These are phyloP conservation scores for Eumerus sabulonum DNA, from an alignment of 2,888 invertebrate species.

Conservation along the genomic window DNA sequence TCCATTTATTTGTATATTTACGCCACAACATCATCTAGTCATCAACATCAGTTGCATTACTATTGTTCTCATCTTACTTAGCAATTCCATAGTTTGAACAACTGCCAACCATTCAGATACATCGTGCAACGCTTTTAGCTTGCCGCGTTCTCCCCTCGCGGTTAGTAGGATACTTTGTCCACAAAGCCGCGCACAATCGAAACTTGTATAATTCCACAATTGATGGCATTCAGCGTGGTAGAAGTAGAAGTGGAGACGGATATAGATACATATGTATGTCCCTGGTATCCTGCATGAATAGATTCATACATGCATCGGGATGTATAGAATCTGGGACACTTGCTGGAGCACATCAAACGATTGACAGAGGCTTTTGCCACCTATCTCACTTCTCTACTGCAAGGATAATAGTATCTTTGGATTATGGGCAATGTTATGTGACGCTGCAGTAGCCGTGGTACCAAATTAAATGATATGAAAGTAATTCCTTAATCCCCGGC, in stretches of 20 bases:
- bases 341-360: constrained; percentile 37
- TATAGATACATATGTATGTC: constrained; percentile 56
- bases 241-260: constrained; percentile 56
- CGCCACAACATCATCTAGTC: constrained; percentile 19
- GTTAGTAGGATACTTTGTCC: constrained; percentile 24
- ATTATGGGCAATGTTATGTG: constrained; percentile 29
- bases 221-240: constrained; percentile 54
- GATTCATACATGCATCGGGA: constrained; percentile 26
- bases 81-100: too few relatives aligned
- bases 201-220: constrained; percentile 55
- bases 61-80: too few relatives aligned
- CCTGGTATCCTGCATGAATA: constrained; percentile 37
- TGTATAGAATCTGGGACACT: constrained; percentile 41
- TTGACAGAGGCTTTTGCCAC: constrained; percentile 28
- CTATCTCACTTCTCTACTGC: neutral
- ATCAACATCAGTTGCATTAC: neutral
- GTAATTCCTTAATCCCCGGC: constrained; percentile 41
- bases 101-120: too few relatives aligned
- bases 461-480: constrained; percentile 47
- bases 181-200: constrained; percentile 45
- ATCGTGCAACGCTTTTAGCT: constrained; percentile 40
- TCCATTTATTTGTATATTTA: constrained; percentile 22
- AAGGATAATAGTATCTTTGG: constrained; percentile 8
- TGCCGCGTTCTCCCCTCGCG: constrained; percentile 14
- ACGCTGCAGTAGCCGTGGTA: neutral